Evolutionary conservation across 2,888 invertebrate species (phyloP).

Genomic region (Drosophila fulvimacula): DNA sequence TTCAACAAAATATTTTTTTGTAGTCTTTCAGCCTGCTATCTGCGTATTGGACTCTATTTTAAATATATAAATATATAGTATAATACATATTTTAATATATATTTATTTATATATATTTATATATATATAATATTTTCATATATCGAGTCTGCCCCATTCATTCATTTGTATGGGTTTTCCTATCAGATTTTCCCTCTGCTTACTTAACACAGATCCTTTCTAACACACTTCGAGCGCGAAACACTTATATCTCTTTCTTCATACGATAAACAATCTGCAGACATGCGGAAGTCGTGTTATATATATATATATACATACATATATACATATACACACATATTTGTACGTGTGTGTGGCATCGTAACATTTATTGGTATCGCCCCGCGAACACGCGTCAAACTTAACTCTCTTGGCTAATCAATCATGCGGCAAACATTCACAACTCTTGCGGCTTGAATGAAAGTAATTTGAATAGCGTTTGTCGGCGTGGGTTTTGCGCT

Average conservation of each 20-base stretch:
- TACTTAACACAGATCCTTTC: not conserved
- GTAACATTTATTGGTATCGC: conserved; percentile 28
- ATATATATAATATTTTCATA: too few species aligned
- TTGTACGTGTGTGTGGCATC: not conserved
- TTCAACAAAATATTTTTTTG: too few species aligned
- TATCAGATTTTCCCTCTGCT: not conserved
- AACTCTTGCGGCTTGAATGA: conserved; percentile 61
- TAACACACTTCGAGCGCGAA: not conserved
- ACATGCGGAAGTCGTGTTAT: conserved; percentile 50
- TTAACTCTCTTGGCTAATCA: conserved; percentile 52
- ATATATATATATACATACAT: not conserved
- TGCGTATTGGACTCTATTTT: too few species aligned
- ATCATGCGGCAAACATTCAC: conserved; percentile 64
- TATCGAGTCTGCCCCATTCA: not conserved
- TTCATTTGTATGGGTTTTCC: not conserved
- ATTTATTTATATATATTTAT: too few species aligned
- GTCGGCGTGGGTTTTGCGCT: conserved; percentile 45
- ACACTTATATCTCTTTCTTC: conserved; percentile 3
- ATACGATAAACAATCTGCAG: conserved; percentile 12
- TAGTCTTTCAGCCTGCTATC: too few species aligned
- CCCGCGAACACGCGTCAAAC: conserved; percentile 38
- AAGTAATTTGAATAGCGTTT: conserved; percentile 70
- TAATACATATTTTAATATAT: too few species aligned
- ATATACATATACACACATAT: not conserved
- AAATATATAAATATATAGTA: too few species aligned